phyloP scores from a whole-genome alignment of 2,113 vertebrate species.

The Ceyx melanurus region DNA sequence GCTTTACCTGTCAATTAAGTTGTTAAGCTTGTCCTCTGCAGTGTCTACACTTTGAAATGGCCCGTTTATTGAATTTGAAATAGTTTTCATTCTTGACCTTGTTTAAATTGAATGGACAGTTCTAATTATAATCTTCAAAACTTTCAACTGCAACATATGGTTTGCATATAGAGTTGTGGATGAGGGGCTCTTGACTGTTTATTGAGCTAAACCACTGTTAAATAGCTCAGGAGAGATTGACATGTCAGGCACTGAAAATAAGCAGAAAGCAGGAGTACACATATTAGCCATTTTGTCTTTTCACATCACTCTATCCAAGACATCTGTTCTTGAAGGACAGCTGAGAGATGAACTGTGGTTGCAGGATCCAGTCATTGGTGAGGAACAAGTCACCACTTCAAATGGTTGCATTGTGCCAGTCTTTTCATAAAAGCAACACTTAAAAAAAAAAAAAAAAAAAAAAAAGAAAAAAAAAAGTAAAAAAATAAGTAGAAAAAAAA shows the following conservation, averaged over 20 bases:
- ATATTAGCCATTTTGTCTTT: background rate
- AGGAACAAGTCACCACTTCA: background rate
- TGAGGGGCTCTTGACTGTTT: conserved; percentile 64
- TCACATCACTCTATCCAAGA: background rate
- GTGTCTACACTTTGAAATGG: conserved; percentile 36
- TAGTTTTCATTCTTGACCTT: conserved; percentile 69
- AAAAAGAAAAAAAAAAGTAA: no score
- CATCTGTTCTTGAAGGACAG: background rate
- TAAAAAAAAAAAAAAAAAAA: background rate
- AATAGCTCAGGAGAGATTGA: background rate
- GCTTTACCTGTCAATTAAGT: conserved; percentile 59
- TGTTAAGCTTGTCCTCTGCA: conserved; percentile 53
- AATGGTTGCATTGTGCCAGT: background rate
- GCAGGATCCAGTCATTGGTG: background rate
- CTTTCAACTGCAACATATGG: conserved; percentile 70
- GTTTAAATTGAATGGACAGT: conserved; percentile 72
- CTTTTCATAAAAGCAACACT: background rate
- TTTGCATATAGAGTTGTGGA: conserved; percentile 68
- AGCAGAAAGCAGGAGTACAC: background rate
- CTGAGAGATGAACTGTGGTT: background rate
- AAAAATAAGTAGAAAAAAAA: no score
- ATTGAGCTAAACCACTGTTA: conserved; percentile 57
- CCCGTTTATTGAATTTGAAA: conserved; percentile 61
- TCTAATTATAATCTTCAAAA: conserved; percentile 72
- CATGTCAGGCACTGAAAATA: background rate